A percentile compares a stretch with the other conserved stretches of the same genome.
Evolutionary conservation across 2,113 vertebrate species (phyloP).

Genomic region (Ceyx margarethae): DNA sequence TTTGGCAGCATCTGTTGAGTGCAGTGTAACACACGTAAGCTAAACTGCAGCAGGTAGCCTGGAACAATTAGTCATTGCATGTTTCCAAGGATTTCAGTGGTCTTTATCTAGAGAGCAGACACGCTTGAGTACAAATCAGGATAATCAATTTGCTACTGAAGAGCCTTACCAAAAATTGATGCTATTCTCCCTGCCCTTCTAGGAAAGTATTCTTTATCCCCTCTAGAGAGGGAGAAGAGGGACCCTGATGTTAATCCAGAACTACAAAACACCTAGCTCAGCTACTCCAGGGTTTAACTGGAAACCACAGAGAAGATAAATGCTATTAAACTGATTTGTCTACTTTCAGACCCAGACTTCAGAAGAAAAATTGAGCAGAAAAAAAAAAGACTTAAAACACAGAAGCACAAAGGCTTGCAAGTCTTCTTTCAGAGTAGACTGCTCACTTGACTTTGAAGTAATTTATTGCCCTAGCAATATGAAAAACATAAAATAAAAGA

Average conservation of each 20-base stretch:
- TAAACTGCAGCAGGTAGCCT: background rate
- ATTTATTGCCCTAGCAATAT: constrained; percentile 5
- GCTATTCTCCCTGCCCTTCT: accelerated
- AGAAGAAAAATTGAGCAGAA: background rate
- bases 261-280: background rate
- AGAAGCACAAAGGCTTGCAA: background rate
- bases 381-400: background rate
- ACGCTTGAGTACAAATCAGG: background rate
- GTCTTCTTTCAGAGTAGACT: background rate
- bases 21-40: background rate
- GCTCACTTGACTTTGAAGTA: constrained; percentile 8
- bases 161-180: background rate
- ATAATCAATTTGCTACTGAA: background rate
- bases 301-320: background rate
- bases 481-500: constrained; percentile 4
- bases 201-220: background rate
- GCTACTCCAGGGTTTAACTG: background rate
- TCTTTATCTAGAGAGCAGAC: background rate
- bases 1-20: background rate
- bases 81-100: background rate
- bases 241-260: background rate
- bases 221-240: background rate
- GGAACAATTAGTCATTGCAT: background rate
- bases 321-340: background rate
- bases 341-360: background rate